Evolutionary conservation across 2,888 invertebrate genomes (phyloP).

Genomic region (Caenorhabditis macrosperma): DNA sequence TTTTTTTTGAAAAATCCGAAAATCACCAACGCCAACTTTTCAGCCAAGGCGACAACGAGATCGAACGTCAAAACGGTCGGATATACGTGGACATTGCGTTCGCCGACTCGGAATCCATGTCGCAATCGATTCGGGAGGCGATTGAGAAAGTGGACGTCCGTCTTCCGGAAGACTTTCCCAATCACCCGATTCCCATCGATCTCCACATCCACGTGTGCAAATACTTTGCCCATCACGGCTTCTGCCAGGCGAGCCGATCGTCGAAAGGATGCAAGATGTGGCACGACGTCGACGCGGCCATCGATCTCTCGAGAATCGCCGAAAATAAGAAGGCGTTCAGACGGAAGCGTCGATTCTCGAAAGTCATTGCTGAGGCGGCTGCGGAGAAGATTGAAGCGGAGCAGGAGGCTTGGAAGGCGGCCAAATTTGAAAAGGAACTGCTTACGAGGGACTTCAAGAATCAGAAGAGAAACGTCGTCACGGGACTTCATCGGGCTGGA

Average conservation of each 20-base stretch:
- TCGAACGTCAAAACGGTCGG: constrained; percentile 35
- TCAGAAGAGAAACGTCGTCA: constrained; percentile 39
- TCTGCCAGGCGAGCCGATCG: constrained; percentile 61
- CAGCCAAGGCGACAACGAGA: constrained; percentile 67
- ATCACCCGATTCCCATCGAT: constrained; percentile 61
- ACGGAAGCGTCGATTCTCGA: constrained; percentile 46
- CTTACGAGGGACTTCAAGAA: constrained; percentile 38
- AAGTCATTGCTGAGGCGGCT: constrained; percentile 41
- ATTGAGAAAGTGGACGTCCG: constrained; percentile 46
- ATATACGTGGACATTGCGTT: constrained; percentile 42
- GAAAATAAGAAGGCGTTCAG: constrained; percentile 52
- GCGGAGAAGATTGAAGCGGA: constrained; percentile 39
- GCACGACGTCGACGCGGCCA: constrained; percentile 74
- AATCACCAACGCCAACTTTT: too few species aligned
- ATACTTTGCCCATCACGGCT: constrained; percentile 69
- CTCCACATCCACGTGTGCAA: constrained; percentile 61
- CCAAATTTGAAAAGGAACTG: constrained; percentile 29
- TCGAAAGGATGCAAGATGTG: constrained; percentile 53
- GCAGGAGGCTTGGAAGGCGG: constrained; percentile 43
- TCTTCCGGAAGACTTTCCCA: constrained; percentile 64
- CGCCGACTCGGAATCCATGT: background rate
- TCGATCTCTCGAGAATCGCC: constrained; percentile 71
- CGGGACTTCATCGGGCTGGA: constrained; percentile 71
- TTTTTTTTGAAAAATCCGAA: too few species aligned
- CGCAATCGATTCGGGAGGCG: constrained; percentile 22